Percentiles rank a stretch among this genome's conserved stretches.
These are phyloP conservation scores for Threskiornis aethiopicus DNA, from an alignment of 2,797 vertebrate genomes.

Conservation along the genomic window DNA sequence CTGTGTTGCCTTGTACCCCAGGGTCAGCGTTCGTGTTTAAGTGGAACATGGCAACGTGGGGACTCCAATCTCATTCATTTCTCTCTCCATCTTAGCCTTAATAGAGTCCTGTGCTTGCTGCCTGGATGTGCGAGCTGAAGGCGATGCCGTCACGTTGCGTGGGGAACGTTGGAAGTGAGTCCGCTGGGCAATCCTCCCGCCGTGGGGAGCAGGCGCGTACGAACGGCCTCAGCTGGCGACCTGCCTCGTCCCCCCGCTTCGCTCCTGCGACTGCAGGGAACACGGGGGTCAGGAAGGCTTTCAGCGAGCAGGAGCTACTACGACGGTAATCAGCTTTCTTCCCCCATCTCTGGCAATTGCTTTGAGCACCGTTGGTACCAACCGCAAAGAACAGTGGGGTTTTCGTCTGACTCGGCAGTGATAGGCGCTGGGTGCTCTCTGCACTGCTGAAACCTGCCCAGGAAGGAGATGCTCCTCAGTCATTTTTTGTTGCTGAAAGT, in stretches of 20 bases:
- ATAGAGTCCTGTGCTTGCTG: fast-evolving
- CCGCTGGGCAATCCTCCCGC: not conserved
- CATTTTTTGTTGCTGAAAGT: not conserved
- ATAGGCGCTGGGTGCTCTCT: not conserved
- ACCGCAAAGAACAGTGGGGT: too few species aligned
- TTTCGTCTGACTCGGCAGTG: fast-evolving
- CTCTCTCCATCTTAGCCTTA: not conserved
- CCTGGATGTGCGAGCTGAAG: not conserved
- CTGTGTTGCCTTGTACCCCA: fast-evolving
- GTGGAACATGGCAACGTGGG: not conserved
- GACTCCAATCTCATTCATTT: fast-evolving
- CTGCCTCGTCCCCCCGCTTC: not conserved
- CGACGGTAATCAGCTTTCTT: fast-evolving
- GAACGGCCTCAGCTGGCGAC: not conserved
- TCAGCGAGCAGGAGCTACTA: not conserved
- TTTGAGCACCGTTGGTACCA: not conserved
- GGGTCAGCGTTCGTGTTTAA: not conserved
- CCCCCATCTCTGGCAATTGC: not conserved
- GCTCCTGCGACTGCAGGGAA: fast-evolving
- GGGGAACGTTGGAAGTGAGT: fast-evolving
- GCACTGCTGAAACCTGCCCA: not conserved
- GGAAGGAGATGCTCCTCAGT: not conserved
- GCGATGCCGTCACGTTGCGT: fast-evolving
- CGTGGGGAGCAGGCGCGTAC: fast-evolving
- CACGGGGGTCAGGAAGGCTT: fast-evolving